Conservation (phyloP, 2,888 invertebrate genomes). For the Oxyscelio sp. region DNA sequence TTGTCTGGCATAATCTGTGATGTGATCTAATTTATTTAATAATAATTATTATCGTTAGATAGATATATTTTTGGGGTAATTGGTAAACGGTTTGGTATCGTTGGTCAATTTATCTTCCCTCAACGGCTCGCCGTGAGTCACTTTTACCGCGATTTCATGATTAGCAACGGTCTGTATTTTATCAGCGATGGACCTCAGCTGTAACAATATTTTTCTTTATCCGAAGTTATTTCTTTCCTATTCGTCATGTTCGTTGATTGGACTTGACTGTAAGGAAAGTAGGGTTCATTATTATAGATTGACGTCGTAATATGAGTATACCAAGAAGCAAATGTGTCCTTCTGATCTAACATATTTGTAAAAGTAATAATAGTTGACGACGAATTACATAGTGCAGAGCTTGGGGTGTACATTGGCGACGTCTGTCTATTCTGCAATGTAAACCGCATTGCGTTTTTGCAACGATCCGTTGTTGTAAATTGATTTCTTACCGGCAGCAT, state of each 20-base stretch:
- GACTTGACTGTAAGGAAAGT: constrained; percentile 16
- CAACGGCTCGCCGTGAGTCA: not conserved
- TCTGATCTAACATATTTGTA: constrained; percentile 12
- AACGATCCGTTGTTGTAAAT: constrained; percentile 49
- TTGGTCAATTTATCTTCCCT: not conserved
- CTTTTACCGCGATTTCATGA: not conserved
- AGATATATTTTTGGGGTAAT: not conserved
- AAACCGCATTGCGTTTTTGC: constrained; percentile 7
- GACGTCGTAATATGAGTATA: not conserved
- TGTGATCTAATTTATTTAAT: not conserved
- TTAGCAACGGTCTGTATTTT: not conserved
- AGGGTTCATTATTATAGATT: constrained; percentile 5
- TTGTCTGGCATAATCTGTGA: not conserved
- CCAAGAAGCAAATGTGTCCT: constrained; percentile 10
- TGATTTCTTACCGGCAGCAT: constrained; percentile 22
- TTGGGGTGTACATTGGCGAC: constrained; percentile 16
- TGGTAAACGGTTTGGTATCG: not conserved
- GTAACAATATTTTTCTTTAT: not conserved
- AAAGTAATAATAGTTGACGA: constrained; percentile 24
- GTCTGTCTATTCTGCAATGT: not conserved
- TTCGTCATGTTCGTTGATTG: constrained; percentile 1
- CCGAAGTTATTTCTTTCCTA: not conserved
- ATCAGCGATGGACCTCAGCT: not conserved
- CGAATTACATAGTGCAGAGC: constrained; percentile 42
- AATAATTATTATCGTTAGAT: not conserved